Evolutionary conservation across 2,113 vertebrate genomes (phyloP), one percentile per base, ranked within the genome.

Genomic region (Mus pahari): DNA sequence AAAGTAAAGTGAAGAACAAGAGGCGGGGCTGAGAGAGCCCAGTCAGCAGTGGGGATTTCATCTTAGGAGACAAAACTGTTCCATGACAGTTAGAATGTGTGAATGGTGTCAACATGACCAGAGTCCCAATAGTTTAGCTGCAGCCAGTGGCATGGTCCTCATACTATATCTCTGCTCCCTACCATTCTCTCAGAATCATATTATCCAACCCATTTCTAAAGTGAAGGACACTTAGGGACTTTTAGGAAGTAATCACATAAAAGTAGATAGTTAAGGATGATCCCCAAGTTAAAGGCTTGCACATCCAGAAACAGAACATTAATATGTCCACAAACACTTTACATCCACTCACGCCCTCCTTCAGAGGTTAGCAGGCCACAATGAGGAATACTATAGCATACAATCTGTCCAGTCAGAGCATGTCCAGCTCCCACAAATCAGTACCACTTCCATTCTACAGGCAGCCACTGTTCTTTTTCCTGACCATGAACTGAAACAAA

Each of bases 261-360:
- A 39, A 26, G 50, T 62, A 5, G 6, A 19, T 24, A 50, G 19
- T 17, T 89, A 45, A 86, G 20, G 36, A 64, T 71, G n/a, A 55
- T 74, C 20, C 42, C 4, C 64, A 42, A 71, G 39, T 26, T 62
- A 68, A 81, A 50, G 16, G 2, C 12, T 28, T 11, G 36, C 78
- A 36, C 1, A 11, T 53, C 66, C 64, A 53, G n/a, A 36, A 82
- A 53, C 16, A 74, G 64, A 81, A 42, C 28, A 16, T 58, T 16
- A 28, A 36, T 64, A 88, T 7, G 20, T 26, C 20, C 45, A 74
- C 42, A 74, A 64, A 75, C 33, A 68, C 68, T 39, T n/a, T n/a
- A 1, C 3, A 3, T 9, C 10, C 6, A 31, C 4, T 62, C 60
- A 26, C 0, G 0, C 10, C 6, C 7, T 84, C 70, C 74, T 82